These are phyloP conservation scores for Hypsopygia costalis DNA, from an alignment of 2,888 invertebrate genomes.

Conservation along the genomic window DNA sequence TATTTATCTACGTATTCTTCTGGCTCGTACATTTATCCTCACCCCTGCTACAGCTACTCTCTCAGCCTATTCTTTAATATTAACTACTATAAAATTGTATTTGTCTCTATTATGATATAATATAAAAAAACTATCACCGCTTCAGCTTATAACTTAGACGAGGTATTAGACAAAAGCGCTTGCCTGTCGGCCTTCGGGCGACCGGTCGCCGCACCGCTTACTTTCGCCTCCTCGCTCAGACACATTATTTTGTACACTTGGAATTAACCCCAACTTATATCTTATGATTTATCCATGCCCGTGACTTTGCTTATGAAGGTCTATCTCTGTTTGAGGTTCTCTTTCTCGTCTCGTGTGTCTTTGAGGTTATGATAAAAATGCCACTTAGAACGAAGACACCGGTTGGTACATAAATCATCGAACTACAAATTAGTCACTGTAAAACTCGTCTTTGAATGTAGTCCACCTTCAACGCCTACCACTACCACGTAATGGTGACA, in stretches of 20 bases:
- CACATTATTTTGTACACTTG: slow-evolving; percentile 34
- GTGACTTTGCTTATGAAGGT: not conserved
- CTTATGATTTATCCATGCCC: not conserved
- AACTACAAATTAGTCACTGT: not conserved
- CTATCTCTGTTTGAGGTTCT: no score
- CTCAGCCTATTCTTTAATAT: no score
- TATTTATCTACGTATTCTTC: no score
- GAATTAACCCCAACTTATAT: not conserved
- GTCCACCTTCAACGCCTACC: slow-evolving; percentile 17
- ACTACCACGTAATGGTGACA: not conserved
- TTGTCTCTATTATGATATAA: no score
- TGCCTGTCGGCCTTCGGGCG: slow-evolving; percentile 65
- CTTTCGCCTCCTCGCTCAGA: slow-evolving; percentile 63
- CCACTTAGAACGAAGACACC: no score
- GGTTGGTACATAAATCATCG: not conserved
- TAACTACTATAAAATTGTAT: no score
- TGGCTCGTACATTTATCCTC: no score
- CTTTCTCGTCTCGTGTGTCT: no score
- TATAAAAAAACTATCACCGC: slow-evolving; percentile 24
- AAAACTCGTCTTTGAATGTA: slow-evolving; percentile 12
- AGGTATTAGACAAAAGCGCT: slow-evolving; percentile 65
- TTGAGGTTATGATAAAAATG: no score
- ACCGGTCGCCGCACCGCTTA: slow-evolving; percentile 69
- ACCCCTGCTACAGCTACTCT: no score
- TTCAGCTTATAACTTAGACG: slow-evolving; percentile 28